Evolutionary conservation across 2,113 vertebrate genomes (phyloP), one percentile per base, ranked within the genome.

Genomic region (Symphodus melops): DNA sequence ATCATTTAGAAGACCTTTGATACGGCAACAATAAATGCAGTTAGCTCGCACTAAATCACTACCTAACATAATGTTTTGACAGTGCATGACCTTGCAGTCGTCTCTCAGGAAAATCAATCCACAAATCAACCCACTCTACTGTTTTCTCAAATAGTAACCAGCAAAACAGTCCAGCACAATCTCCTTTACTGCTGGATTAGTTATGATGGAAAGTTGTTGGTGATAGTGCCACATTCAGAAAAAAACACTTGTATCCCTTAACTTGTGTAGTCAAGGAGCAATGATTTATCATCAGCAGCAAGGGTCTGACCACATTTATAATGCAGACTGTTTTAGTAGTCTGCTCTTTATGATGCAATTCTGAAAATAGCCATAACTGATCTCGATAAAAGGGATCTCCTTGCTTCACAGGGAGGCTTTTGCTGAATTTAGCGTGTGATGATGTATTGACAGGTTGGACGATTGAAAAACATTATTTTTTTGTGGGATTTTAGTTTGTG

Each of bases 181-280:
- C 79, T 75, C 49, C 48, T 84, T 82, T 64, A 39, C 60, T 42
- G 59, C 82, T 80, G 66, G 77, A 86, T 88, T 85, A 79, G 87
- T 51, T 53, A 49, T 33, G 62, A 78, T 46, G 51, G 52, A 61
- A 67, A 79, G 66, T 37, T 56, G 56, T 41, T 62, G 48, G n/a
- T 53, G 70, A 55, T n/a, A 16, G 5, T 73, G 67, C 46, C 46
- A 48, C 46, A 48, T 48, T 16, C 23, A 52, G 64, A n/a, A 59
- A 64, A 42, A 69, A 69, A 58, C 20, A 39, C 55, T 68, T 82
- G 75, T 66, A 78, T 81, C 69, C 39, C 28, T 36, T 57, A 60
- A 64, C 56, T 51, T 4, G 19, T 79, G 81, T 67, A 82, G 81
- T 82, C 68, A 70, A 63, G 51, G 42, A 80, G 68, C 57, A 68